These are phyloP conservation scores for Motacilla alba DNA, from an alignment of 2,113 vertebrate genomes.

Conservation along the genomic window DNA sequence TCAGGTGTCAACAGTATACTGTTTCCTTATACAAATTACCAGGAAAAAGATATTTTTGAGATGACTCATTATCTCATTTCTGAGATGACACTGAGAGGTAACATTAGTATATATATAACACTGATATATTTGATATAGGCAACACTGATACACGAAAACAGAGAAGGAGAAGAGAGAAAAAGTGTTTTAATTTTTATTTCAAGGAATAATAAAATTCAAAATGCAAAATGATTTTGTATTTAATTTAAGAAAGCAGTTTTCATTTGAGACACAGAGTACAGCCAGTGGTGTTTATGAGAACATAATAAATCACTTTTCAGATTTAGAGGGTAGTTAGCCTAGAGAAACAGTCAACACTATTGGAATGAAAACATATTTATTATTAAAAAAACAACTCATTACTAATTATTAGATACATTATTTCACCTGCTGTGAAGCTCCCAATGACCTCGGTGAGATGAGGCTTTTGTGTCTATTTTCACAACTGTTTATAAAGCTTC, in stretches of 20 bases:
- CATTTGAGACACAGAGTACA: neutral
- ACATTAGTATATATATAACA: neutral
- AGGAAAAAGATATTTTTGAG: neutral
- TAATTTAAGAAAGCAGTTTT: neutral
- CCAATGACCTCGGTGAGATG: neutral
- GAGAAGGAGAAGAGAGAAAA: neutral
- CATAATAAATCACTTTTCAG: neutral
- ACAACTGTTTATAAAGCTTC: neutral
- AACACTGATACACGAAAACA: neutral
- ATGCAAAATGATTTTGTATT: neutral
- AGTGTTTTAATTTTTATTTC: neutral
- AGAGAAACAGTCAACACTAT: neutral
- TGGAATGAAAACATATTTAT: neutral
- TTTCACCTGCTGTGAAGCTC: neutral
- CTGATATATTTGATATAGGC: neutral
- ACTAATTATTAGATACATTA: neutral
- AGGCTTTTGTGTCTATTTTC: neutral
- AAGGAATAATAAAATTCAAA: neutral
- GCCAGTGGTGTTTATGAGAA: neutral
- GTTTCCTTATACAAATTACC: neutral
- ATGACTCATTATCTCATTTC: neutral
- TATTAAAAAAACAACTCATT: neutral
- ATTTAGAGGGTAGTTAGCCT: neutral
- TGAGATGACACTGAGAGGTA: neutral
- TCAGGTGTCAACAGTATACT: accelerated